phyloP scores from a whole-genome alignment of 2,888 invertebrate species.

The Cinara cedri region DNA sequence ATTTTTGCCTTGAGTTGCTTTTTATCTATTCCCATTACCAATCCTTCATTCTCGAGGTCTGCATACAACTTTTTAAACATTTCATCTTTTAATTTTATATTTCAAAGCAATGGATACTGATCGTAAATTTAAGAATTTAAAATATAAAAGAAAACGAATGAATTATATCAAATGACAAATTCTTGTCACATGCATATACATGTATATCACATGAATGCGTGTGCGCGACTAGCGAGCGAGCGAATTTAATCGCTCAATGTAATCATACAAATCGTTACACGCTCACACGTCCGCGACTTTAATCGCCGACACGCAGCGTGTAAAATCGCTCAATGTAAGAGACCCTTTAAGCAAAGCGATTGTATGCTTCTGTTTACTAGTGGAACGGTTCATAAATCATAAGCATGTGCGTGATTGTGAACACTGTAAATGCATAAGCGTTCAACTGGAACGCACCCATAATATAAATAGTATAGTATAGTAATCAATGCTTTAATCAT shows the following conservation, averaged over 20 bases:
- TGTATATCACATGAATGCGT: too few relatives aligned
- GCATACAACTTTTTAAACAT: constrained; percentile 11
- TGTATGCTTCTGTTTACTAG: too few relatives aligned
- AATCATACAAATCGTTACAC: background rate
- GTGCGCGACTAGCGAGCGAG: too few relatives aligned
- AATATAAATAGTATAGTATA: too few relatives aligned
- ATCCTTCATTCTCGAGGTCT: constrained; percentile 12
- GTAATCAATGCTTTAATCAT: too few relatives aligned
- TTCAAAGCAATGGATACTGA: background rate
- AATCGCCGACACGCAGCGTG: background rate
- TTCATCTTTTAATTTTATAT: background rate
- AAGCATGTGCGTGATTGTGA: too few relatives aligned
- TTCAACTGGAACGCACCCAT: too few relatives aligned
- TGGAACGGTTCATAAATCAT: too few relatives aligned
- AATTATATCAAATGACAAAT: too few relatives aligned
- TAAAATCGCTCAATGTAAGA: constrained; percentile 1
- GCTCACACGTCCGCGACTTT: background rate
- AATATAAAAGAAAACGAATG: background rate
- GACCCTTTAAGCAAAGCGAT: too few relatives aligned
- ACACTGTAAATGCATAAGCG: too few relatives aligned
- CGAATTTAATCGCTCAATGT: constrained; percentile 16
- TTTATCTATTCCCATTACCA: constrained; percentile 9
- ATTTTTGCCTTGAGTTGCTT: constrained; percentile 22
- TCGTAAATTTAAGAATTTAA: background rate
- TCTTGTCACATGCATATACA: too few relatives aligned